Base-by-base conservation (phyloP, 2,888 invertebrate genomes). In the Byasa hedistus region DNA sequence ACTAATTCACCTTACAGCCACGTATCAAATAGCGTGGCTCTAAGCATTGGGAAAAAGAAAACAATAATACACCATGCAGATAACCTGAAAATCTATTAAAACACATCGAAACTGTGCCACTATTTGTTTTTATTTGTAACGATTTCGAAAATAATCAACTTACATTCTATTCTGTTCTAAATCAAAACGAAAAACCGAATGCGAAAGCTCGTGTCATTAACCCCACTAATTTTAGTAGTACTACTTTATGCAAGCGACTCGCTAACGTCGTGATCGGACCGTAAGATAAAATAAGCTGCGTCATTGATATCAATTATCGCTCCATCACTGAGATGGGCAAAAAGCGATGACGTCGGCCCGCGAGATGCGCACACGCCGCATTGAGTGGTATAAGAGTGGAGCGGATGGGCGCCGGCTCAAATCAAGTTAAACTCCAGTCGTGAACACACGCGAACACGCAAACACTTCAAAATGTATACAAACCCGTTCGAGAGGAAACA, bases 401-500 rank as follows among this genome's bases (percentile, higher is more conserved):
- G 72, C 73, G 70, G 70, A 71, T 70, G 68, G 73, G 57, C 69
- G 67, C 48, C 61, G 58, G 66, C 63, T 71, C 79, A 78, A 67
- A 78, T 64, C 69, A 74, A 70, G 79, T 72, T 71, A 24, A 65
- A 75, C 81, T 70, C 72, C 84, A 74, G 60, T 48, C 66, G 74
- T 67, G 74, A 75, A 71, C 78, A 73, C 74, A 83, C 87, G 85
- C 77, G 70, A 69, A 58, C 66, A 70, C 64, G 52, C 56, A 23
- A 70, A 66, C 57, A 51, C 48, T 44, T 62, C 64, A 91, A 84
- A 74, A 94, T 94, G 95, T 94, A 93, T 76, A 94, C 94, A 69
- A 95, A 95, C 81, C 94, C 94, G 64, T 94, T 95, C 79, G 94
- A 94, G 73, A 92, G 95, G 73, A 95, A 94, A 75, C 95, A 95